These are phyloP conservation scores for Bombus confusus DNA, from an alignment of 1,140 invertebrate genomes.

Conservation along the genomic window DNA sequence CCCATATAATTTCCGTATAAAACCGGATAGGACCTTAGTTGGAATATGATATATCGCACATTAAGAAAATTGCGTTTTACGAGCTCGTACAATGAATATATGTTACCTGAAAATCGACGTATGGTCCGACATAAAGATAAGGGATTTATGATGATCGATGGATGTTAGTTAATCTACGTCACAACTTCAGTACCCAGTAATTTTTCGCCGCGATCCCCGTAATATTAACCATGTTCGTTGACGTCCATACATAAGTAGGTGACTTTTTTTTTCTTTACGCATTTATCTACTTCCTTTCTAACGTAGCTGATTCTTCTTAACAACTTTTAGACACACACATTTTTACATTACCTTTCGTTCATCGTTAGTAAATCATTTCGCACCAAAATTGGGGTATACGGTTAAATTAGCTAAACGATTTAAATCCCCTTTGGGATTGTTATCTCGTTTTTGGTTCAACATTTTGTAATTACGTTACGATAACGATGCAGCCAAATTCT, in stretches of 20 bases:
- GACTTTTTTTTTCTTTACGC: not conserved
- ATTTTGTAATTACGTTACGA: not conserved
- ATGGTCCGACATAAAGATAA: not conserved
- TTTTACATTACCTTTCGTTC: not conserved
- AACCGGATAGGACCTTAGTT: not conserved
- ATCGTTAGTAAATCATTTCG: not conserved
- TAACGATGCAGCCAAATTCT: not conserved
- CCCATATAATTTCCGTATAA: not conserved
- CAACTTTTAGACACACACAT: not conserved
- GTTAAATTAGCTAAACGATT: conserved; percentile 11
- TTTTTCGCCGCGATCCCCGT: no score
- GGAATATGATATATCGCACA: not conserved
- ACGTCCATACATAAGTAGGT: not conserved
- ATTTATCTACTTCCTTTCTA: not conserved
- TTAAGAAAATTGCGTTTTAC: not conserved
- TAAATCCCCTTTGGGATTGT: not conserved
- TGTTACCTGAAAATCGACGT: not conserved
- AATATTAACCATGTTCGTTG: no score
- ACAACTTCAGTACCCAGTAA: no score
- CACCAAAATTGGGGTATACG: not conserved
- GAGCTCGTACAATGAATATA: not conserved
- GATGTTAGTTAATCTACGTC: no score
- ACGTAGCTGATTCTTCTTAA: no score
- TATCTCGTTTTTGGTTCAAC: not conserved
- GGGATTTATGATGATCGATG: no score